Evolutionary conservation across 1,140 invertebrate genomes (phyloP), one percentile per base, ranked within the genome.

Genomic region (Thaumetopoea pityocampa): DNA sequence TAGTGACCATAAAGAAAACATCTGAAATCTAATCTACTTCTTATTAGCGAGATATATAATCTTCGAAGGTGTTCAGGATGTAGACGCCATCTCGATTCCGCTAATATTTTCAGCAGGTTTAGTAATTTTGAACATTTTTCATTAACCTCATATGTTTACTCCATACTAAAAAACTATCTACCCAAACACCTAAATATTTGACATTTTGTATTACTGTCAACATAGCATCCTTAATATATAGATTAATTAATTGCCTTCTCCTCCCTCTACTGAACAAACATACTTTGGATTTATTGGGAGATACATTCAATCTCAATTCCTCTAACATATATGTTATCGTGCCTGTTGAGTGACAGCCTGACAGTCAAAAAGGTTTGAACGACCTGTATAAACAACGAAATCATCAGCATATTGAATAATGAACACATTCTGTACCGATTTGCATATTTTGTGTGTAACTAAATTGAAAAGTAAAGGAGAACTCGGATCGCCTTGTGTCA

Each of bases 151-250:
- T 33, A 20, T 33, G 30, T 33, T 33, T 33, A 12, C 9, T 7
- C 17, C 30, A 33, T 7, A 16, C 4, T 7, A 33, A 12, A 7
- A 10, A 20, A 4, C 1, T 1, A 33, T 33, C 30, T 12, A 33
- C 4, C 30, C 30, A 33, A n/a, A 33, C 11, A 8, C 30, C 30
- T 12, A 33, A 33, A 8, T 33, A 33, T 12, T 20, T 33, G 20
- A 33, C 10, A 3, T 33, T 33, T 8, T 5, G 2, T 4, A 7
- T 10, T 4, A 6, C 7, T 3, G n/a, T n/a, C n/a, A 12, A 7
- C 1, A 10, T 7, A 20, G 6, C 20, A 20, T 20, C 12, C n/a
- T 20, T 9, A 12, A 33, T 10, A 7, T 19, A 3, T 12, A 33
- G 4, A 1, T 19, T 19, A 1, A 20, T 4, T 20, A 12, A 1